Evolutionary conservation across 2,888 invertebrate genomes (phyloP), one percentile per base, ranked within the genome.

Genomic region (Liopterus haemorrhoidalis): DNA sequence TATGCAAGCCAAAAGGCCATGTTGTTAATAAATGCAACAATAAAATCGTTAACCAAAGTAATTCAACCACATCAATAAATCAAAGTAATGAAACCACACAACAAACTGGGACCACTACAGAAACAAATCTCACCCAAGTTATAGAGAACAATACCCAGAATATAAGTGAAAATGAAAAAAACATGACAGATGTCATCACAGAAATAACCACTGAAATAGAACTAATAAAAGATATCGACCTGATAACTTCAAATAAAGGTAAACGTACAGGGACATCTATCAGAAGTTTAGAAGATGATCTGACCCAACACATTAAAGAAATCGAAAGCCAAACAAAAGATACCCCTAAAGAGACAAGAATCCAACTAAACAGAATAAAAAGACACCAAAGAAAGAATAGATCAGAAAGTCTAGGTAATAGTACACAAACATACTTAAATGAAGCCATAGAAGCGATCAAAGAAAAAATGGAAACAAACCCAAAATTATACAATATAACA

Each of bases 1-100:
- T 19, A 27, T 39, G 39, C 9, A 27, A 39, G 20, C 14, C 9
- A 27, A 18, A 28, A 28, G 39, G 39, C 9, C 39, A 39, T n/a
- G 5, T 18, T 18, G 18, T 28, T 27, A 18, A 16, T 3, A 14
- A 39, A 39, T 39, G 39, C 9, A 16, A 16, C 14, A 15, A 18
- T 2, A 5, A 2, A 33, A 15, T 4, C 14, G 9, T n/a, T 2
- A 8, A 20, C 15, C 11, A 39, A 19, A 3, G 12, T 14, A n/a
- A 2, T 9, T 3, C 2, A 9, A 25, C 8, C 3, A 15, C 15
- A n/a, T 22, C 8, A 4, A 35, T 14, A 15, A 8, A 28, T n/a
- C n/a, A 4, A 28, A 28, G 11, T 6, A 28, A 8, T 22, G 14
- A 35, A 11, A 12, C 12, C 20, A 35, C 21, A 9, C 12, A 21